Base-by-base conservation (phyloP, 2,888 invertebrate species). In the Pyrrhia umbra region DNA sequence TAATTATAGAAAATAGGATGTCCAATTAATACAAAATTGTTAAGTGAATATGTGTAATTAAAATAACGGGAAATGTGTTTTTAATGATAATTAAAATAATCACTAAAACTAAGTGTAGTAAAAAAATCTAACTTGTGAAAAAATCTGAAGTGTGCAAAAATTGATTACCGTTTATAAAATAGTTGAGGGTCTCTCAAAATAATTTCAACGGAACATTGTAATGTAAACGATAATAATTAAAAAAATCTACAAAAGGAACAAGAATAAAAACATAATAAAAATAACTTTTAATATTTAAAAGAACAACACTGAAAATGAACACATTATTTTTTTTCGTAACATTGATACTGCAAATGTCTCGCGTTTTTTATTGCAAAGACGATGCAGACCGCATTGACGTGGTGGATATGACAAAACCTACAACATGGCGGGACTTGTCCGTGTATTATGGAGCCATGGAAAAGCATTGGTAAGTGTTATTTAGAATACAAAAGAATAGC, bases 321-420 rank as follows among this genome's bases (percentile, higher is more conserved):
- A 34, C 20, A 43, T 5, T 50, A 4, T 43, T 58, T 6, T 46
- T 71, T 15, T 27, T 64, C 1, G 0, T 34, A 15, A 51, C 37
- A 6, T 42, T 76, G 6, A 2, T 72, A 5, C 10, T 15, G 9
- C 49, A 71, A 57, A 42, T 71, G 42, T 30, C n/a, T 6, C 9
- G 18, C 6, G 9, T 49, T 0, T 13, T 51, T 0, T 8, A 43
- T n/a, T 39, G 43, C 2, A 21, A 18, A 8, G 70, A 70, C 0
- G 68, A 69, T 0, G 2, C 21, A 5, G 74, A 73, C 3, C 50
- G 49, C 1, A 88, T 91, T 9, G 84, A 88, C 15, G 76, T 90
- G 0, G 75, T 88, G 0, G 92, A 92, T 61, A 64, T 92, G 50
- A 88, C 90, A 0, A 80, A 82, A 4, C 84, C 90, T 0, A 90